Base-by-base conservation (phyloP, 2,113 vertebrate genomes). In the Helogale parvula region DNA sequence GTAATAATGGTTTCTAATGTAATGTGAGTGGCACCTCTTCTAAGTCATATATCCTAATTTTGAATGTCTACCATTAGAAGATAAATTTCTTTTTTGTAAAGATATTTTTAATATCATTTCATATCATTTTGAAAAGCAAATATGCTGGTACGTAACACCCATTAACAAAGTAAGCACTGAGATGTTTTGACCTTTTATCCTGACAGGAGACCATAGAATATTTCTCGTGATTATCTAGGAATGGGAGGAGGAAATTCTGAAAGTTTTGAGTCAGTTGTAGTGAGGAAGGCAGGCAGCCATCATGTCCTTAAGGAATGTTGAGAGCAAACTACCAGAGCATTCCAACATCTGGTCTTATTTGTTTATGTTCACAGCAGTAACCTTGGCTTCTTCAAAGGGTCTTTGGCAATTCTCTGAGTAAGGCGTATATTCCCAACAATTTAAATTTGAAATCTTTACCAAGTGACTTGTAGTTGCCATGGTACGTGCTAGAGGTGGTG, bases 71-170 rank as follows among this genome's bases (percentile, higher is more conserved):
- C 45, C 3, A 92, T 54, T 74, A 69, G 11, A 91, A 74, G 21
- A 79, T 12, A n/a, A 81, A 35, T 33, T n/a, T n/a, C 23, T 87
- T 83, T 92, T 96, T 38, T 82, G 9, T 71, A 29, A 94, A 94
- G 1, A 8, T 74, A 33, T 76, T 82, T 88, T 31, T 90, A 71
- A 21, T 66, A 57, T 72, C 21, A 71, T 7, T 69, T 17, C 16
- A 47, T 77, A 77, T 45, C 19, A 77, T 54, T 69, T 65, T 84
- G 38, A 82, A 87, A 92, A 35, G 1, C 21, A 90, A 92, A 3
- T 85, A 54, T 96, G 88, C 17, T 90, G 25, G 23, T 23, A 93
- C 5, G 11, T 38, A 68, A 25, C 1, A 38, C 0, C 0, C 68
- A 65, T 88, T 86, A 66, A 71, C 77, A 83, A 54, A n/a, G 33